Percentiles rank a stretch among this genome's conserved stretches.
These are phyloP conservation scores for Candidula unifasciata DNA, from an alignment of 2,888 invertebrate genomes.

Conservation along the genomic window DNA sequence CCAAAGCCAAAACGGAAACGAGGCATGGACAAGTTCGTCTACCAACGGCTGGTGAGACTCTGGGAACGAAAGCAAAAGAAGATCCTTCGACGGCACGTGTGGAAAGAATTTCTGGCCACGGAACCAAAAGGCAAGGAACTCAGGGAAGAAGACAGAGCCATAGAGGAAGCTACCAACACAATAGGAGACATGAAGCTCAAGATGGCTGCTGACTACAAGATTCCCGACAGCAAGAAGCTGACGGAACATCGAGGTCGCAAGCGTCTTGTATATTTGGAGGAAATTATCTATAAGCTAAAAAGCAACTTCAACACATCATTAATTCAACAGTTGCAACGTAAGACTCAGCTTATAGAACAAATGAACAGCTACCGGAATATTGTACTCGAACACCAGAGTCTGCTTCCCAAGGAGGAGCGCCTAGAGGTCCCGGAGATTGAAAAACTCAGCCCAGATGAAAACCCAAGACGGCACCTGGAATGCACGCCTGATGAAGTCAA, in stretches of 20 bases:
- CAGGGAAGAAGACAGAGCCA: slow-evolving; percentile 39
- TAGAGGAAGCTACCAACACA: slow-evolving; percentile 42
- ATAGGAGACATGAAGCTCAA: slow-evolving; percentile 50
- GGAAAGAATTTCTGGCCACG: slow-evolving; percentile 45
- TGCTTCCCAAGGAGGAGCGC: neutral
- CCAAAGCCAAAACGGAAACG: slow-evolving; percentile 20
- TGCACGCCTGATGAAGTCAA: slow-evolving; percentile 38
- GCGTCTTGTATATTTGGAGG: slow-evolving; percentile 38
- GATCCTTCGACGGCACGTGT: slow-evolving; percentile 13
- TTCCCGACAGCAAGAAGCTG: slow-evolving; percentile 37
- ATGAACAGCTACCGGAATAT: slow-evolving; percentile 6
- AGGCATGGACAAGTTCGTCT: slow-evolving; percentile 48
- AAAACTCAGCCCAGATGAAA: slow-evolving; percentile 25
- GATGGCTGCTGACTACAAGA: slow-evolving; percentile 44
- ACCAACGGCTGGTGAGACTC: slow-evolving; percentile 38
- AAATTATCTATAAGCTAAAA: slow-evolving; percentile 32
- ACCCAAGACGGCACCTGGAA: slow-evolving; percentile 23
- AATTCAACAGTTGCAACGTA: slow-evolving; percentile 7
- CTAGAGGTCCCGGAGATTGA: slow-evolving; percentile 10
- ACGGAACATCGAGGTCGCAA: slow-evolving; percentile 41
- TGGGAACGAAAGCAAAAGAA: slow-evolving; percentile 48
- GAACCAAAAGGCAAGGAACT: slow-evolving; percentile 47
- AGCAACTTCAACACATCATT: slow-evolving; percentile 33
- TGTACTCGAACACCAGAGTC: neutral
- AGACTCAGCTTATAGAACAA: slow-evolving; percentile 15